Evolutionary conservation across 1,140 invertebrate genomes (phyloP), one percentile per base, ranked within the genome.

Genomic region (Bombus vancouverensis): DNA sequence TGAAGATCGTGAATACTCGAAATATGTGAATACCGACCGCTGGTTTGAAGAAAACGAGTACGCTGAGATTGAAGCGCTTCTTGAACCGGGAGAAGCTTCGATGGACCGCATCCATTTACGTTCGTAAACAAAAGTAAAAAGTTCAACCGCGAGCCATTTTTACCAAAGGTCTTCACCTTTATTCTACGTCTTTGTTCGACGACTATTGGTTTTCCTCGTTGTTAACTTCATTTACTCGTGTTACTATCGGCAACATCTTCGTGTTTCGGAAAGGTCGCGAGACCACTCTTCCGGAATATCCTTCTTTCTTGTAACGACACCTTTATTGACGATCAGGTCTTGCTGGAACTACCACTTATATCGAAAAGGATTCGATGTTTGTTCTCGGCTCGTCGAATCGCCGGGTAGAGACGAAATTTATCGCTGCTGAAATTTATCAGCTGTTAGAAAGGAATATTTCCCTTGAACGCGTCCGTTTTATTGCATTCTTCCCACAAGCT

Each of bases 81-180:
- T 83, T 83, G 73, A 66, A 76, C 44, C 62, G 44, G 57, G 28
- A 44, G 8, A 2, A 3, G 34, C 42, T 32, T 42, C 73, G 73
- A 83, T 28, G 34, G 44, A 34, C 62, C 9, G 44, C 44, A 42
- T 37, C 73, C 62, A 77, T 83, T 62, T 62, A 39, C 62, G 2
- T 42, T 34, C 22, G 53, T 68, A 77, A 83, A 83, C 59, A 83
- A 83, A 83, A 73, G 59, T 44, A 77, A 83, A 66, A 77, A 77
- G 10, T 42, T 59, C 66, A 42, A 83, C 62, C 32, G 44, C 59
- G 25, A 66, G 53, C 42, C 44, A 47, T 44, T 77, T 68, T 34
- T 57, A 4, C 28, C 73, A 28, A 22, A 37, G 59, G 42, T 65
- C 66, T 65, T n/a, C 57, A 10, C 42, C 59, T 66, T 53, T 53